phyloP scores from a whole-genome alignment of 2,113 vertebrate species.

The Meleagris gallopavo region DNA sequence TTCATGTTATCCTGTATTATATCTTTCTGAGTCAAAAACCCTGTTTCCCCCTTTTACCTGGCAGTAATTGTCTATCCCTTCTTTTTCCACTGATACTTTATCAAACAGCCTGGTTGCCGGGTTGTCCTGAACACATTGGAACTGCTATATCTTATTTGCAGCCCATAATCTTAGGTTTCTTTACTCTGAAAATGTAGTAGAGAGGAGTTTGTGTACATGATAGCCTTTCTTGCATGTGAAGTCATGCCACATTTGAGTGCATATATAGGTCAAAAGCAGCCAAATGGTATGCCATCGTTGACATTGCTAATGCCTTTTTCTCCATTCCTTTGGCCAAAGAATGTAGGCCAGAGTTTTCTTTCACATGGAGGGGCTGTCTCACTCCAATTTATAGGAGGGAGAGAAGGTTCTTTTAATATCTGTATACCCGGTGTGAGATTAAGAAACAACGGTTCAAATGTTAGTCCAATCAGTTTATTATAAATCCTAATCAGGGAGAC shows the following conservation, averaged over 20 bases:
- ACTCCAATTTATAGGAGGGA: no score
- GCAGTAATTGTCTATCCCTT: not conserved
- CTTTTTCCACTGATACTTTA: not conserved
- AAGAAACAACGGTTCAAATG: no score
- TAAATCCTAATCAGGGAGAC: no score
- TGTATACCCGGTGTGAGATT: no score
- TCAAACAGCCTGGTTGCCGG: not conserved
- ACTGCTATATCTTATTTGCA: not conserved
- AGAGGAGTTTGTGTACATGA: not conserved
- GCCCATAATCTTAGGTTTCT: not conserved
- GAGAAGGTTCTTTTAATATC: no score
- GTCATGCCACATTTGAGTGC: not conserved
- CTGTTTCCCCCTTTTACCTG: not conserved
- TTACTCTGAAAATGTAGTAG: not conserved
- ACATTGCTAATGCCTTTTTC: no score
- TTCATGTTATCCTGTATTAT: not conserved
- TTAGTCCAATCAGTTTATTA: no score
- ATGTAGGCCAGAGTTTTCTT: no score
- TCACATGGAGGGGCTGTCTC: no score
- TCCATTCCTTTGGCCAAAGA: no score
- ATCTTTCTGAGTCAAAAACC: not conserved
- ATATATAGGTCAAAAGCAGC: no score
- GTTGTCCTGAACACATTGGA: not conserved
- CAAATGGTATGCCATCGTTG: no score
- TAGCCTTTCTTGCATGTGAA: not conserved